Conservation (phyloP, 92 coral and sea anemone genomes). For the Palythoa heliodiscus region DNA sequence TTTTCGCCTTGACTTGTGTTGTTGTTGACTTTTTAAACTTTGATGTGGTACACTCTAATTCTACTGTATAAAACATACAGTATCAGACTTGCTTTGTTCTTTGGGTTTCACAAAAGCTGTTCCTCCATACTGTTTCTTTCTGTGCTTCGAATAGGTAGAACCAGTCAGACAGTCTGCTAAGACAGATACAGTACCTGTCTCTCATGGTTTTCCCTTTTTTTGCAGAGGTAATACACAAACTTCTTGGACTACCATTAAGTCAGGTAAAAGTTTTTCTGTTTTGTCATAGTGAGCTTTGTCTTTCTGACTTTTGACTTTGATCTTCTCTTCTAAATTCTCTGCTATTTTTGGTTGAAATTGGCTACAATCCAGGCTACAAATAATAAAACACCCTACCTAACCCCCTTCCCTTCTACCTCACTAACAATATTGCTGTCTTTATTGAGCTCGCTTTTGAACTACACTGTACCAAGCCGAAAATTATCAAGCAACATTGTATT, state of each 20-base stretch:
- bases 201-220: slow-evolving; percentile 45
- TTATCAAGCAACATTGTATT: too few relatives aligned
- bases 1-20: neutral
- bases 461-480: too few relatives aligned
- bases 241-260: slow-evolving; percentile 59
- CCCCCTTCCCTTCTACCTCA: neutral
- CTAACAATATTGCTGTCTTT: too few relatives aligned
- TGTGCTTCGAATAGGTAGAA: slow-evolving; percentile 37
- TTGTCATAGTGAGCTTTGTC: slow-evolving; percentile 52
- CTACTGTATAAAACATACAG: neutral
- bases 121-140: neutral
- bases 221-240: slow-evolving; percentile 47
- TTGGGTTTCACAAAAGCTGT: neutral
- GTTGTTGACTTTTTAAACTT: too few relatives aligned
- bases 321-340: too few relatives aligned
- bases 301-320: slow-evolving; percentile 13
- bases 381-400: too few relatives aligned
- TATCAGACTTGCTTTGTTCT: neutral
- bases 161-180: slow-evolving; percentile 38
- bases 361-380: too few relatives aligned
- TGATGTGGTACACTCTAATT: too few relatives aligned
- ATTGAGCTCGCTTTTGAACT: too few relatives aligned
- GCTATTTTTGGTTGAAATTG: too few relatives aligned
- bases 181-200: slow-evolving; percentile 42
- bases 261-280: slow-evolving; percentile 45